Evolutionary conservation across 1,140 invertebrate species (phyloP).

Genomic region (Tetraneura akinire): DNA sequence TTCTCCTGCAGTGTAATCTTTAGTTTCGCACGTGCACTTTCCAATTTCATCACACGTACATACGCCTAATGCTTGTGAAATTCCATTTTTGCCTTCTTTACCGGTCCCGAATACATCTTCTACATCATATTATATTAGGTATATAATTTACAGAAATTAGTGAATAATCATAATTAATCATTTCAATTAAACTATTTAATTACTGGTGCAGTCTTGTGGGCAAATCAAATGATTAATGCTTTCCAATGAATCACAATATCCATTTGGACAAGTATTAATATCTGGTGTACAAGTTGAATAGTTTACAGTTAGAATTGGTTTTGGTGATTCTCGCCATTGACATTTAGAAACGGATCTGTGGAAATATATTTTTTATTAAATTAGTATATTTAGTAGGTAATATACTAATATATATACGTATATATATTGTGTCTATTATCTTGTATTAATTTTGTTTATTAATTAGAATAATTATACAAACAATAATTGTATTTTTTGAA

Average conservation of each 20-base stretch:
- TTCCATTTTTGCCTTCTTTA: background rate
- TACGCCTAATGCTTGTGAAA: background rate
- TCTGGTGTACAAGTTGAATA: constrained; percentile 44
- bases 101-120: constrained; percentile 29
- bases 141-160: no score
- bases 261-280: constrained; percentile 20
- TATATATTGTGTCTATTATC: no score
- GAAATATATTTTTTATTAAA: background rate
- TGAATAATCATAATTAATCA: no score
- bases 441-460: no score
- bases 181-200: background rate
- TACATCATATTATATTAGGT: background rate
- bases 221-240: background rate
- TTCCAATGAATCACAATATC: constrained; percentile 23
- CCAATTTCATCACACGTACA: constrained; percentile 45
- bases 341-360: constrained; percentile 17
- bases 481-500: no score
- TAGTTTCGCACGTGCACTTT: constrained; percentile 34
- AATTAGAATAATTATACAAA: no score
- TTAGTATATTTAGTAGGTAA: no score
- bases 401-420: background rate
- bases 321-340: constrained; percentile 44
- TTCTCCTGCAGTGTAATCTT: background rate
- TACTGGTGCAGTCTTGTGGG: constrained; percentile 39
- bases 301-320: background rate